A percentile compares a stretch with the other conserved stretches of the same genome.
Conservation (phyloP, 1,140 invertebrate genomes). For the Tetragnatha versicolor region DNA sequence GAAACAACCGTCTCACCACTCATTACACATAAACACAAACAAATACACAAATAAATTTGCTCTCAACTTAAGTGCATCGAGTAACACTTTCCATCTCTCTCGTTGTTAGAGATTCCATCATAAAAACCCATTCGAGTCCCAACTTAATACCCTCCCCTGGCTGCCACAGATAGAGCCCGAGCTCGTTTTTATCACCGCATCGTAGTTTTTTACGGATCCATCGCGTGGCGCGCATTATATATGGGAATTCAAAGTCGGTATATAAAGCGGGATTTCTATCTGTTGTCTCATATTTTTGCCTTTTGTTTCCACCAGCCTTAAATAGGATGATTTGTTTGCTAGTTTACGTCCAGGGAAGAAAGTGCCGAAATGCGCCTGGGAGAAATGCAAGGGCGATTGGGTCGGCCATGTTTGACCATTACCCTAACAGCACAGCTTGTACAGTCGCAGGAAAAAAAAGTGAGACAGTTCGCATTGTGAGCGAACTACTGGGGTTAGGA, state of each 20-base stretch:
- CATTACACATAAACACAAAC: too few relatives aligned
- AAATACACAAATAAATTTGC: too few relatives aligned
- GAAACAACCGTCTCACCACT: too few relatives aligned
- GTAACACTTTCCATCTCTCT: too few relatives aligned
- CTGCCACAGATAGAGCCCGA: conserved; percentile 15
- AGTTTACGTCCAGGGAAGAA: conserved; percentile 19
- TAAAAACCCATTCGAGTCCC: conserved; percentile 1
- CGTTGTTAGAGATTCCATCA: too few relatives aligned
- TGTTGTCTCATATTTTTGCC: not conserved
- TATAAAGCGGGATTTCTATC: conserved; percentile 11
- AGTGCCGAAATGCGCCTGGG: conserved; percentile 13
- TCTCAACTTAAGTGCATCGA: too few relatives aligned
- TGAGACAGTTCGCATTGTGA: too few relatives aligned
- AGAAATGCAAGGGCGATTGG: too few relatives aligned
- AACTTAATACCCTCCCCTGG: conserved; percentile 8
- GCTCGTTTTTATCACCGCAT: conserved; percentile 21
- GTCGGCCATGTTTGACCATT: not conserved
- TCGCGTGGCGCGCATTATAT: not conserved
- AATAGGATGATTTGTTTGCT: conserved; percentile 37
- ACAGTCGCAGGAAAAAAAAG: too few relatives aligned
- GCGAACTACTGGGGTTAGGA: too few relatives aligned
- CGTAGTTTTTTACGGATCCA: conserved; percentile 5
- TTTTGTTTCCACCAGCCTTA: conserved; percentile 8
- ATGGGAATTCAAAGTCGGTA: conserved; percentile 24
- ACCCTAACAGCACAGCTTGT: too few relatives aligned